These are phyloP conservation scores for Fregetta grallaria DNA, from an alignment of 2,113 vertebrate genomes.

Conservation along the genomic window DNA sequence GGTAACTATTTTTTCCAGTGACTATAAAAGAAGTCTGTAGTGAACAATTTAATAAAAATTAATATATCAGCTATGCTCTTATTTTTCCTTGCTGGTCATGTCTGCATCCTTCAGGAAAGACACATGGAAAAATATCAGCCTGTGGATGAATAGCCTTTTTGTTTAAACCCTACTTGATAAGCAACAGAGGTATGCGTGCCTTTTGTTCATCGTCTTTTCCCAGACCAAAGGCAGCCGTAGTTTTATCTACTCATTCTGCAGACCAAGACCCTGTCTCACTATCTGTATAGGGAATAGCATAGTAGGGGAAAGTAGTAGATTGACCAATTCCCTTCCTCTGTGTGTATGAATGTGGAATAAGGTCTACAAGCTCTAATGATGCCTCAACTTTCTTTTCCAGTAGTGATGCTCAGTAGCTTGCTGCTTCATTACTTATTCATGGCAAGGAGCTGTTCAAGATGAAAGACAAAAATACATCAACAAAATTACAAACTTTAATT, in stretches of 20 bases:
- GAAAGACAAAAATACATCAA: neutral
- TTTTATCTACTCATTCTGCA: neutral
- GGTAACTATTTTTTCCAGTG: neutral
- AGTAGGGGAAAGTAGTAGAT: neutral
- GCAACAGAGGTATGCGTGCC: rapidly evolving
- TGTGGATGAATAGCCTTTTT: neutral
- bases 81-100: neutral
- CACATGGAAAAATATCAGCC: neutral
- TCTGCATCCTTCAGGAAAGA: neutral
- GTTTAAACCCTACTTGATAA: neutral
- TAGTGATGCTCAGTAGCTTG: neutral
- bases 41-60: neutral
- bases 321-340: neutral
- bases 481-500: neutral
- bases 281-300: neutral
- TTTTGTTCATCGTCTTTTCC: neutral
- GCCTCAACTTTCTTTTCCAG: neutral
- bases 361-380: neutral
- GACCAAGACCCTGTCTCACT: neutral
- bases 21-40: neutral
- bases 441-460: neutral
- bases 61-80: neutral
- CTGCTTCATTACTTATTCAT: neutral
- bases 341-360: neutral
- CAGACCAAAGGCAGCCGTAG: rapidly evolving